Evolutionary conservation across 2,797 vertebrate genomes (phyloP).

Genomic region (Phrynocephalus forsythii): DNA sequence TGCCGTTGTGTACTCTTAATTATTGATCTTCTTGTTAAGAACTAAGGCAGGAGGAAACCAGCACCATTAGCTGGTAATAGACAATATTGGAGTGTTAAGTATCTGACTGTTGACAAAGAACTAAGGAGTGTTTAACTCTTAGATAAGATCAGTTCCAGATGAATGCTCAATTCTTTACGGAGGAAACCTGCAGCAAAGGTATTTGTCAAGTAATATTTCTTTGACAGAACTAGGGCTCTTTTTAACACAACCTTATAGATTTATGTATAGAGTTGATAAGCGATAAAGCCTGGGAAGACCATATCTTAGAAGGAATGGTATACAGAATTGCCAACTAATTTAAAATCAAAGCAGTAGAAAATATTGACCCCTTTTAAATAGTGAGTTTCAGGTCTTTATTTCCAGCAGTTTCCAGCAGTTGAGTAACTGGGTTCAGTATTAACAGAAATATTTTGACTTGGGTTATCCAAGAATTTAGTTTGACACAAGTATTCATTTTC

Average conservation of each 20-base stretch:
- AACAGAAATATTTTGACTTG: background rate
- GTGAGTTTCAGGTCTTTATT: background rate
- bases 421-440: constrained; percentile 33
- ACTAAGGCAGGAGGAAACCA: constrained; percentile 74
- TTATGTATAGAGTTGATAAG: constrained; percentile 25
- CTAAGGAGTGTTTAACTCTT: constrained; percentile 74
- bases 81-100: constrained; percentile 72
- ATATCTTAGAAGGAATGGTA: background rate
- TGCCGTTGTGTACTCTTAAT: constrained; percentile 73
- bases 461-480: background rate
- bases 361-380: background rate
- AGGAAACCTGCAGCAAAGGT: constrained; percentile 51
- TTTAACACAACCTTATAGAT: constrained; percentile 37
- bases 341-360: constrained; percentile 7
- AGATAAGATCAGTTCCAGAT: constrained; percentile 75
- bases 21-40: constrained; percentile 77
- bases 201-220: constrained; percentile 46
- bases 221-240: constrained; percentile 28
- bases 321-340: background rate
- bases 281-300: background rate
- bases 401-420: constrained; percentile 18
- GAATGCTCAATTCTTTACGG: constrained; percentile 58
- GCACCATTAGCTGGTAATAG: constrained; percentile 75
- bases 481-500: background rate
- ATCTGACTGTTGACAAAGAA: constrained; percentile 66